Evolutionary conservation across 35 echinoderm and acorn worm genomes (phyloP).

Genomic region (Hemicentrotus pulcherrimus): DNA sequence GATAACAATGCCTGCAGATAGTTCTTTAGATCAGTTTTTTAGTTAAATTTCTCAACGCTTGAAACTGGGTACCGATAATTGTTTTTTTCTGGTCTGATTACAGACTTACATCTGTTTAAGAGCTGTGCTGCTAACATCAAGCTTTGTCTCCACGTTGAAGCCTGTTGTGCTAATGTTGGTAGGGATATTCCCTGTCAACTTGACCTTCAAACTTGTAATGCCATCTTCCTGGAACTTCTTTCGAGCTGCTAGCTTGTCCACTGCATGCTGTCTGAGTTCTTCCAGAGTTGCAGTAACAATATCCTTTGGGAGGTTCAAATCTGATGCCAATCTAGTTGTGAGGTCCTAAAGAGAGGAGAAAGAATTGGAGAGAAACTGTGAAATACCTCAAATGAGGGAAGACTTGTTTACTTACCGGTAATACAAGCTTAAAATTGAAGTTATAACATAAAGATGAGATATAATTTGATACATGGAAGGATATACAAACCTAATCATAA

Average conservation of each 20-base stretch:
- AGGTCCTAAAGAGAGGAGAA: constrained; percentile 47
- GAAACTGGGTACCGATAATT: too few relatives aligned
- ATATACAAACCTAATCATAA: neutral
- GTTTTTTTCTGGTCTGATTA: neutral
- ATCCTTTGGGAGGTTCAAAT: constrained; percentile 44
- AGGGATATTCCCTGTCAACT: constrained; percentile 67
- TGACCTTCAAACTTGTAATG: constrained; percentile 83
- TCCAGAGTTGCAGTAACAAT: constrained; percentile 73
- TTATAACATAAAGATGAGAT: neutral
- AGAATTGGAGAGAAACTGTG: neutral
- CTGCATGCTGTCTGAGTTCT: constrained; percentile 84
- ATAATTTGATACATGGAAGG: neutral
- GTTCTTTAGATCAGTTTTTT: too few relatives aligned
- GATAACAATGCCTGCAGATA: too few relatives aligned
- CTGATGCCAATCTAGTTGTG: constrained; percentile 49
- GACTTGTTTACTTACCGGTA: neutral
- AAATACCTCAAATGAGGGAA: neutral
- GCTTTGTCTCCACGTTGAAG: constrained; percentile 71
- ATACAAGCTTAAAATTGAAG: neutral
- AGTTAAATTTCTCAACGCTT: too few relatives aligned
- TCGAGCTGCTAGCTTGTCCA: constrained; percentile 75
- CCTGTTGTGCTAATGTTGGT: neutral
- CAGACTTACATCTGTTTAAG: constrained; percentile 74
- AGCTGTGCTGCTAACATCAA: constrained; percentile 62
- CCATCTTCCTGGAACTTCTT: constrained; percentile 73